Base-by-base conservation (phyloP, 2,113 vertebrate species). In the Lophotis ruficrista region DNA sequence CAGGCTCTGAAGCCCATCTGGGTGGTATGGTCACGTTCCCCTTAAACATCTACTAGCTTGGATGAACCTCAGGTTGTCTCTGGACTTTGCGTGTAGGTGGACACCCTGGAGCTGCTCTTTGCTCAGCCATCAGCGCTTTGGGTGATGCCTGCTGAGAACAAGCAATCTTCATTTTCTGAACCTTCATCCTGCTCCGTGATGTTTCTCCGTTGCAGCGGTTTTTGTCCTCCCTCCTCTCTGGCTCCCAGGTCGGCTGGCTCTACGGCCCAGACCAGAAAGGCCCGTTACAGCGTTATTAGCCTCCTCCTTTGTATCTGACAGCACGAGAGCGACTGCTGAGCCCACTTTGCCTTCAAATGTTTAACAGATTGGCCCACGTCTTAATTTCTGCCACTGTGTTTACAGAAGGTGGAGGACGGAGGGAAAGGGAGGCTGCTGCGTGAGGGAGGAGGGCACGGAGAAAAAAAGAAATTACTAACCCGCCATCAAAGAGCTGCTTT, bases 401-500 rank as follows among this genome's bases (percentile, higher is more conserved):
- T 98, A 98, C 93, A 98, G 96, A 97, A 96, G 89, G 87, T 96
- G 94, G 96, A 92, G 76, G 88, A 43, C 0, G 0, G 45, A 45
- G 68, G 92, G 87, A 70, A 79, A 94, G 95, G 83, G 94, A 92
- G 88, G 87, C 68, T 90, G 78, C 89, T 25, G 71, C 4, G 1
- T 1, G 3, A 77, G 76, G 61, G 80, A 89, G 83, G 77, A 89
- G 91, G 91, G 93, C 87, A 91, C 0, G 0, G 65, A 89, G 93
- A 77, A 85, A 84, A 82, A 96, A 95, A 96, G 64, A 77, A 92
- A 96, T 96, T 47, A 64, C 96, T 96, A 95, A 97, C 80, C 48
- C 91, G 94, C 97, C 98, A 98, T 98, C 97, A 97, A 98, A 98
- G 97, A 96, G 89, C 91, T 83, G 95, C 97, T 96, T 97, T 97